phyloP scores from a whole-genome alignment of 2,797 vertebrate species.

The Protonibea diacanthus region DNA sequence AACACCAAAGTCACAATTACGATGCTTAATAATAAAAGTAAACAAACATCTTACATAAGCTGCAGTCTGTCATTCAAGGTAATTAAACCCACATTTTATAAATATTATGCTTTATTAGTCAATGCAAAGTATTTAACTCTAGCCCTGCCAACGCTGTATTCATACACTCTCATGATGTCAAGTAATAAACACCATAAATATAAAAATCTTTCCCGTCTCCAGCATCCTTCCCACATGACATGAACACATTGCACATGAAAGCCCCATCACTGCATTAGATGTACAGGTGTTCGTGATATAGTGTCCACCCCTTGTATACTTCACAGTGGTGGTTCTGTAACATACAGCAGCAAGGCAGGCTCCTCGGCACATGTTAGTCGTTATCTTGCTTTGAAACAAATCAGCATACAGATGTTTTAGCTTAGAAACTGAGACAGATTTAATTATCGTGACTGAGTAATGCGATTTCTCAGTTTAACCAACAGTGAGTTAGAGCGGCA shows the following conservation, averaged over 20 bases:
- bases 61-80: background rate
- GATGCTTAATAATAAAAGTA: background rate
- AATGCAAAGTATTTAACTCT: background rate
- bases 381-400: conserved; percentile 47
- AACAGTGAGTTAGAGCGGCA: background rate
- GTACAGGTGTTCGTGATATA: conserved; percentile 29
- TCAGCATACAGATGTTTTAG: conserved; percentile 52
- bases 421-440: conserved; percentile 40
- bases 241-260: background rate
- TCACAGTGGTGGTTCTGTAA: conserved; percentile 20
- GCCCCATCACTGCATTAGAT: background rate
- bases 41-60: background rate
- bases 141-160: background rate
- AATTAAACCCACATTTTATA: background rate
- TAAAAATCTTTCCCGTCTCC: background rate
- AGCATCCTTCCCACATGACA: too few relatives aligned
- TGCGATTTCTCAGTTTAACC: conserved; percentile 31
- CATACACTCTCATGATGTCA: background rate
- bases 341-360: conserved; percentile 19
- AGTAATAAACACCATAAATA: background rate
- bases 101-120: background rate
- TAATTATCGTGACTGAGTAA: conserved; percentile 35
- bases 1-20: background rate
- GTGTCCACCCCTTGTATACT: background rate
- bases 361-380: conserved; percentile 38